Evolutionary conservation across 2,797 vertebrate genomes (phyloP).

Genomic region (Crocidura indochinensis): DNA sequence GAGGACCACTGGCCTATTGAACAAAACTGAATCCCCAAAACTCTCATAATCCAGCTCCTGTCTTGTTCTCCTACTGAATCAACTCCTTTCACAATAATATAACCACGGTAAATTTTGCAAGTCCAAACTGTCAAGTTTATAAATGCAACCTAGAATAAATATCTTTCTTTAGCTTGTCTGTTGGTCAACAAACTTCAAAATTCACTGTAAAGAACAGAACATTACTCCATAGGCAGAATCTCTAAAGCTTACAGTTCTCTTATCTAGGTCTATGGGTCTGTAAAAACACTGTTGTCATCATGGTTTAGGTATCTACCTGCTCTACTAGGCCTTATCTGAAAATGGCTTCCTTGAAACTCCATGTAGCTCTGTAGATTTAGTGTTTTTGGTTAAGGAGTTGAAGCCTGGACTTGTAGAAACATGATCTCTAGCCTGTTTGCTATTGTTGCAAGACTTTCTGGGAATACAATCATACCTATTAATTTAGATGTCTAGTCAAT

Average conservation of each 20-base stretch:
- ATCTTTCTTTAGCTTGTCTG: conserved; percentile 34
- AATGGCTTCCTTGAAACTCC: neutral
- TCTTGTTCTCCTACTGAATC: neutral
- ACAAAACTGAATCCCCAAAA: neutral
- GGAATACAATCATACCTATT: neutral
- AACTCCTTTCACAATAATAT: neutral
- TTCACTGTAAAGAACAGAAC: neutral
- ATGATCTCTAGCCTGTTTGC: neutral
- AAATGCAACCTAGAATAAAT: conserved; percentile 42
- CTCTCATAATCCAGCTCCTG: neutral
- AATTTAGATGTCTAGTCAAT: neutral
- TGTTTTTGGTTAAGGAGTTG: neutral
- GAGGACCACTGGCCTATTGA: too few species aligned
- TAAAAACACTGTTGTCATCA: neutral
- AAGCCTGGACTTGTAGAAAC: neutral
- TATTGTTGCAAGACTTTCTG: neutral
- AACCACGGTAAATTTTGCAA: neutral
- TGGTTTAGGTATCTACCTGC: neutral
- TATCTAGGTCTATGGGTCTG: neutral
- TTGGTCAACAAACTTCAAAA: neutral
- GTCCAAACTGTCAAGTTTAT: conserved; percentile 6
- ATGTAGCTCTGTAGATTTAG: too few species aligned
- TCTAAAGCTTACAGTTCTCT: neutral
- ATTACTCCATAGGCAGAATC: neutral
- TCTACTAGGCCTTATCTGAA: neutral